A percentile compares a stretch with the other conserved stretches of the same genome.
Conservation (phyloP, 2,797 vertebrate genomes). For the Gadopsis marmoratus region DNA sequence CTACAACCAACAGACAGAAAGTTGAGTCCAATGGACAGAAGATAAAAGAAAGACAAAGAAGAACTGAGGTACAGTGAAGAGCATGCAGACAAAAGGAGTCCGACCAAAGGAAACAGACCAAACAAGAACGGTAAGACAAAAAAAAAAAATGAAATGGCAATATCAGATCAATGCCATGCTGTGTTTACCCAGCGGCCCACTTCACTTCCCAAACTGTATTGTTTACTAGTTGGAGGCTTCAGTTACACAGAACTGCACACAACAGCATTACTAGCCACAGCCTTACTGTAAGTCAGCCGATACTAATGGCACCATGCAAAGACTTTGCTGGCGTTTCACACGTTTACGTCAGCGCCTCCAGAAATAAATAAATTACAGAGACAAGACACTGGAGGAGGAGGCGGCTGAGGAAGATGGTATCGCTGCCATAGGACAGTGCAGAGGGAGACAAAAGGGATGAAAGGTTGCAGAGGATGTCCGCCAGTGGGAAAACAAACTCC, state of each 20-base stretch:
- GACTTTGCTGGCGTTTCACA: slow-evolving; percentile 41
- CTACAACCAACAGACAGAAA: slow-evolving; percentile 71
- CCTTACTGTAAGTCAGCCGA: slow-evolving; percentile 8
- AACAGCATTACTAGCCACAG: neutral
- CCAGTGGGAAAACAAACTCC: slow-evolving; percentile 50
- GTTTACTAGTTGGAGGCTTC: slow-evolving; percentile 1
- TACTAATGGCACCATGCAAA: neutral
- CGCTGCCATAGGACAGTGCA: slow-evolving; percentile 1
- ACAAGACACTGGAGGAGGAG: neutral
- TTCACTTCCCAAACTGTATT: slow-evolving; percentile 33
- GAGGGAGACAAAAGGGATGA: slow-evolving; percentile 40
- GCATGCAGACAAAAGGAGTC: slow-evolving; percentile 22
- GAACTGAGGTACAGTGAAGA: slow-evolving; percentile 31
- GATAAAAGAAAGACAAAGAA: slow-evolving; percentile 40
- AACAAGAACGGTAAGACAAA: slow-evolving; percentile 28
- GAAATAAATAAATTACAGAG: neutral
- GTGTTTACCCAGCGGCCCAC: slow-evolving; percentile 9
- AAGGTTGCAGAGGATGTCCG: slow-evolving; percentile 9
- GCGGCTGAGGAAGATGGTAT: slow-evolving; percentile 10
- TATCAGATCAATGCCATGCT: slow-evolving; percentile 15
- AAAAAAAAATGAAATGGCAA: neutral
- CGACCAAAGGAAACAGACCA: slow-evolving; percentile 23
- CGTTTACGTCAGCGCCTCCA: slow-evolving; percentile 48
- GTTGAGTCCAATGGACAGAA: slow-evolving; percentile 33
- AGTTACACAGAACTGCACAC: neutral